phyloP scores from a whole-genome alignment of 2,113 vertebrate species.

The Chaetorhynchus papuensis region DNA sequence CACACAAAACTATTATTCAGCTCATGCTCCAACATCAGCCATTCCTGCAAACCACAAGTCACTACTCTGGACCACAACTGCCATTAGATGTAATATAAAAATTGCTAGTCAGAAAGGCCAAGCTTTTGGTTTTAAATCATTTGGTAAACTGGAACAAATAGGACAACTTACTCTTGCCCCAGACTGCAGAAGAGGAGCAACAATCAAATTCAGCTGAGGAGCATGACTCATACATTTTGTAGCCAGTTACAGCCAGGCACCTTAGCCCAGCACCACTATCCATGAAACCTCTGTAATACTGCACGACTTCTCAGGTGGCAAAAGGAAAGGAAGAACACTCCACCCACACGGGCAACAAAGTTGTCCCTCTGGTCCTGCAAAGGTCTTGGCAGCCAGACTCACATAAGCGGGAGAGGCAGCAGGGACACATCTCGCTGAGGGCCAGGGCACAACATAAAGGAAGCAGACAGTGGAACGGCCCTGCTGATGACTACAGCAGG shows the following conservation, averaged over 20 bases:
- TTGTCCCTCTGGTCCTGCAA: not conserved
- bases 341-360: fast-evolving
- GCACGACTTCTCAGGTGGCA: fast-evolving
- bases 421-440: fast-evolving
- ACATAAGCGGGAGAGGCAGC: fast-evolving
- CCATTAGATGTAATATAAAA: conserved; percentile 3
- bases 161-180: not conserved
- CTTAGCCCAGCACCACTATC: not conserved
- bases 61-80: not conserved
- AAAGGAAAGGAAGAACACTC: not conserved
- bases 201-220: not conserved
- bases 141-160: not conserved
- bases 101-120: not conserved
- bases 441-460: not conserved
- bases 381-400: fast-evolving
- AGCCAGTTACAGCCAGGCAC: not conserved
- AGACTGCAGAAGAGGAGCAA: not conserved
- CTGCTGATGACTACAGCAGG: not conserved
- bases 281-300: not conserved
- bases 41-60: conserved; percentile 12
- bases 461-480: not conserved
- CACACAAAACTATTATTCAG: not conserved
- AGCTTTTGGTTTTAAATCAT: not conserved
- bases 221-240: not conserved
- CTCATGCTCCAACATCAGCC: not conserved